phyloP scores from a whole-genome alignment of 2,888 invertebrate genomes.

The Cryptophagus acutangulus region DNA sequence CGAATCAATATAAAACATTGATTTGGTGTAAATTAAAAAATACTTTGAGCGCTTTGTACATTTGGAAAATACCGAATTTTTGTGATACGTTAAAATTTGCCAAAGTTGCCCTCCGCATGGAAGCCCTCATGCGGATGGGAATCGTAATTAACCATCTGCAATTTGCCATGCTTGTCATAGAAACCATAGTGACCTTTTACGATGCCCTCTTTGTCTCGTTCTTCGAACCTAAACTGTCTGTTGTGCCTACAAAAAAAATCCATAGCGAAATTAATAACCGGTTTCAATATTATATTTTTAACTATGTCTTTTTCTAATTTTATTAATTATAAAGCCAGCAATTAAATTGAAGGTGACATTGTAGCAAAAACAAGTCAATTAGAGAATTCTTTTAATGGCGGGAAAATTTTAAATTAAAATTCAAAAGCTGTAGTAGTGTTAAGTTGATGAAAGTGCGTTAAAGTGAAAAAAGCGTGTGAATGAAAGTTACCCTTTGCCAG shows the following conservation, averaged over 20 bases:
- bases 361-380: too few relatives aligned
- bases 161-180: conserved; percentile 69
- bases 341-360: not conserved
- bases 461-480: not conserved
- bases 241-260: conserved; percentile 60
- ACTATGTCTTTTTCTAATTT: too few relatives aligned
- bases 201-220: conserved; percentile 67
- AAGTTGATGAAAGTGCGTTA: too few relatives aligned
- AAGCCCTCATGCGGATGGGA: conserved; percentile 69
- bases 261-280: too few relatives aligned
- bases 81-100: conserved; percentile 14
- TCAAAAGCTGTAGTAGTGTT: too few relatives aligned
- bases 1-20: conserved; percentile 34
- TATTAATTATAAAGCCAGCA: too few relatives aligned
- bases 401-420: too few relatives aligned
- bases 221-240: conserved; percentile 76
- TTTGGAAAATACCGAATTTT: conserved; percentile 11
- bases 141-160: conserved; percentile 70
- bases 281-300: too few relatives aligned
- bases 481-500: conserved; percentile 67
- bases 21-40: conserved; percentile 17
- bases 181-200: conserved; percentile 79
- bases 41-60: conserved; percentile 20
- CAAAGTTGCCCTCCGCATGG: conserved; percentile 49
- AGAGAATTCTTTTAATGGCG: too few relatives aligned